Conservation (phyloP, 2,888 invertebrate species). For the Rotaria magnacalcarata region DNA sequence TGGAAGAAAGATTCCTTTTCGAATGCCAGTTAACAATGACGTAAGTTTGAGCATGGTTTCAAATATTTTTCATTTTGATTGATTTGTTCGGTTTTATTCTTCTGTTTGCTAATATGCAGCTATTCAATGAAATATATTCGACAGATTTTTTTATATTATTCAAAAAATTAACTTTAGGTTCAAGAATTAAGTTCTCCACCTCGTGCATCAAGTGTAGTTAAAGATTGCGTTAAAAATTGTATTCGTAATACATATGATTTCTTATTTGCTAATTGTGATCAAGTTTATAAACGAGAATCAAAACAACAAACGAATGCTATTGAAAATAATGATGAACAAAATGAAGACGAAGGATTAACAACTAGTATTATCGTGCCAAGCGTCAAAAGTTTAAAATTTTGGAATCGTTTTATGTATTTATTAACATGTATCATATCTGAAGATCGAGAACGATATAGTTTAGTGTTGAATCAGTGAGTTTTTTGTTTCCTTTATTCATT, state of each 20-base stretch:
- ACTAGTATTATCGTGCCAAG: conserved; percentile 39
- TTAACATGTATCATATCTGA: conserved; percentile 98
- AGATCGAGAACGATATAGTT: conserved; percentile 92
- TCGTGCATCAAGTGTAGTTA: conserved; percentile 92
- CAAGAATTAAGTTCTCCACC: conserved; percentile 97
- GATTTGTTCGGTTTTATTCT: not conserved
- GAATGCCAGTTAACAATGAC: not conserved
- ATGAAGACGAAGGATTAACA: not conserved
- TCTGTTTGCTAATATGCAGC: too few species aligned
- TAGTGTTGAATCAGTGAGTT: conserved; percentile 84
- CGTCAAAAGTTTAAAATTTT: conserved; percentile 77
- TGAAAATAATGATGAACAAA: conserved; percentile 49
- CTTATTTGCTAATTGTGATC: conserved; percentile 96
- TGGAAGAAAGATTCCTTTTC: not conserved
- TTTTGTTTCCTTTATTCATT: conserved; percentile 45
- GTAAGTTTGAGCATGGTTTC: not conserved
- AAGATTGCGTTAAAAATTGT: conserved; percentile 98
- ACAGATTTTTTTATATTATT: not conserved
- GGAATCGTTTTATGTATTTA: conserved; percentile 92
- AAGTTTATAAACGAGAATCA: conserved; percentile 70
- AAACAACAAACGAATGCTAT: conserved; percentile 51
- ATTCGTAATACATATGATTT: conserved; percentile 97
- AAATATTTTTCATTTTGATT: not conserved
- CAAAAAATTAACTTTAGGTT: conserved; percentile 61
- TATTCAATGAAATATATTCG: not conserved